Base-by-base conservation (phyloP, 1,140 invertebrate species). In the Anthonomus grandis region DNA sequence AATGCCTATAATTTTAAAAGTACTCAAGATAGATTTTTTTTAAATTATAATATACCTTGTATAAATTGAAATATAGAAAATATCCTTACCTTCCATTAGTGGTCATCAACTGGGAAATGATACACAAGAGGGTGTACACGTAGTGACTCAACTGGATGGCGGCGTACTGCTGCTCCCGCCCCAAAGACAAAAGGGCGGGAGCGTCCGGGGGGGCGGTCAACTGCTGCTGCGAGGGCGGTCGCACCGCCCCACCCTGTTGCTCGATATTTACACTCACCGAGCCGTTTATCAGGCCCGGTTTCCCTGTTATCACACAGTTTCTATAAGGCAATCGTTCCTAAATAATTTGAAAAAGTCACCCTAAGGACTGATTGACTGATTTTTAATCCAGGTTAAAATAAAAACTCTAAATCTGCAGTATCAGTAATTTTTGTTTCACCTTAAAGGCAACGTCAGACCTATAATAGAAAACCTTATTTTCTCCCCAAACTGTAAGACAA, bases 81-180 rank as follows among this genome's bases (percentile, higher is more conserved):
- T n/a, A n/a, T n/a, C 44, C 38, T 65, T 74, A 83, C 82, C 81
- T 86, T 64, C 91, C 86, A 64, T 91, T 89, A n/a, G 83, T 88
- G 0, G 89, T 91, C 78, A 91, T 87, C 64, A 91, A 84, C 71
- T 90, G 88, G 59, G 84, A 90, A 57, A 91, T 88, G 57, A 91
- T 88, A 68, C 86, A 90, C 0, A 90, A 78, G 24, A 93, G 75
- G 1, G 86, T 90, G 70, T 92, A 90, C 39, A 93, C 81, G 58
- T 90, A 86, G 72, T 91, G 86, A 12, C 89, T 87, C 19, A 92
- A 75, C 60, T 85, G 83, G 21, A 91, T 76, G 38, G 86, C 86
- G 1, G 86, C 81, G 64, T 83, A 79, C 64, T 86, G 85, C 59
- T 86, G 82, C 67, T 87, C 85, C 76, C 67, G 72, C 13, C 75